Evolutionary conservation across 2,113 vertebrate species (phyloP).

Genomic region (Pluvianellus socialis): DNA sequence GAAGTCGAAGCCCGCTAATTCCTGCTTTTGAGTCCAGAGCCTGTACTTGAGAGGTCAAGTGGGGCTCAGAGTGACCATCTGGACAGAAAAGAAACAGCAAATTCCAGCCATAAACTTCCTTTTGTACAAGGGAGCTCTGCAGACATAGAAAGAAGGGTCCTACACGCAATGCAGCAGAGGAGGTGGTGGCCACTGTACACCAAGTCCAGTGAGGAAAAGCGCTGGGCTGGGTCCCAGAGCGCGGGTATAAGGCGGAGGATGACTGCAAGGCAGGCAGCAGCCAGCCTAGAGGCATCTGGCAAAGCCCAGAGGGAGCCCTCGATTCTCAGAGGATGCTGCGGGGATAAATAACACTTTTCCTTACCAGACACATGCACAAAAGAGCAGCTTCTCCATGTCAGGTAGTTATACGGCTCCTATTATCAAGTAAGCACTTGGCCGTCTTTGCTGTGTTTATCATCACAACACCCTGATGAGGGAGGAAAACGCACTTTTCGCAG

Average conservation of each 20-base stretch:
- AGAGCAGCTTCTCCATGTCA: background rate
- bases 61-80: conserved; percentile 3
- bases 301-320: background rate
- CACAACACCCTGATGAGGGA: background rate
- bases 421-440: background rate
- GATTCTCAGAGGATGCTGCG: background rate
- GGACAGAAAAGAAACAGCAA: conserved; percentile 11
- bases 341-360: background rate
- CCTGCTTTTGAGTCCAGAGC: background rate
- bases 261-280: background rate
- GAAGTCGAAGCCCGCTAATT: conserved; percentile 17
- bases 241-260: background rate
- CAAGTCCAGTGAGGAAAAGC: background rate
- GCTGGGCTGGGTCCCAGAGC: background rate
- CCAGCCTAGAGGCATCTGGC: background rate
- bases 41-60: conserved; percentile 1
- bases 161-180: rapidly evolving
- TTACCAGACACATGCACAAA: background rate
- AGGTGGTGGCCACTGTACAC: background rate
- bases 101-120: background rate
- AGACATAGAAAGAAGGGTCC: background rate
- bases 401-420: background rate
- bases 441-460: background rate
- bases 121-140: background rate
- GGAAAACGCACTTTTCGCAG: background rate